A percentile compares a stretch with the other conserved stretches of the same genome.
Conservation (phyloP, 2,113 vertebrate genomes). For the Phaetusa simplex region DNA sequence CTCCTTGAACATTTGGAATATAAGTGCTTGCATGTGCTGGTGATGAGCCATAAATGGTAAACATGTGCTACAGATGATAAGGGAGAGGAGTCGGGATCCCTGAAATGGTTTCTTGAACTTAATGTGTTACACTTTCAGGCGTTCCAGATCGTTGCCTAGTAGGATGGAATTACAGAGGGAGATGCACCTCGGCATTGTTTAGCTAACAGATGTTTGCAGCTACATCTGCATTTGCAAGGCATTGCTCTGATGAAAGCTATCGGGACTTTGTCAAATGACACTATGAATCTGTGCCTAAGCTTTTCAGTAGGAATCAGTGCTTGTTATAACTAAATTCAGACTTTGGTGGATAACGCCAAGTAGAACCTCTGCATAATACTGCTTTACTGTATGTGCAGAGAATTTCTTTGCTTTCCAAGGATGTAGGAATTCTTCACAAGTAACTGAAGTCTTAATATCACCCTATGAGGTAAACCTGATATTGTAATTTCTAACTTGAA, state of each 20-base stretch:
- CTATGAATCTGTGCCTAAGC: background rate
- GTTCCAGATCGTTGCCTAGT: constrained; percentile 28
- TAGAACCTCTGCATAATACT: background rate
- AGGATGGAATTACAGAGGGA: constrained; percentile 7
- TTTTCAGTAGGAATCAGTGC: background rate
- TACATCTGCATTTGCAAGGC: background rate
- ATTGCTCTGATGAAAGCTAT: background rate
- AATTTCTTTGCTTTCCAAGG: background rate
- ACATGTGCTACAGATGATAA: constrained; percentile 53
- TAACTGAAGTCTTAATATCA: background rate
- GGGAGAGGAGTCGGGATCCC: constrained; percentile 18
- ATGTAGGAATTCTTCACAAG: background rate
- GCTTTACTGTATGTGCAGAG: background rate
- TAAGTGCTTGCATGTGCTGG: constrained; percentile 24
- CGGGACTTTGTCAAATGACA: background rate
- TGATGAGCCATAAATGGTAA: constrained; percentile 49
- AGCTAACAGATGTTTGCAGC: constrained; percentile 35
- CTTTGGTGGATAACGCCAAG: background rate
- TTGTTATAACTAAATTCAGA: background rate
- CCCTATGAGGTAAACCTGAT: background rate
- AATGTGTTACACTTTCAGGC: background rate
- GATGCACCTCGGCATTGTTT: constrained; percentile 18
- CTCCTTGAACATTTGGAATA: background rate
- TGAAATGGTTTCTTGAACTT: constrained; percentile 37
- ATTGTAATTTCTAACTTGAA: background rate